Conservation (phyloP, 2,888 invertebrate genomes). For the Ochropacha duplaris region DNA sequence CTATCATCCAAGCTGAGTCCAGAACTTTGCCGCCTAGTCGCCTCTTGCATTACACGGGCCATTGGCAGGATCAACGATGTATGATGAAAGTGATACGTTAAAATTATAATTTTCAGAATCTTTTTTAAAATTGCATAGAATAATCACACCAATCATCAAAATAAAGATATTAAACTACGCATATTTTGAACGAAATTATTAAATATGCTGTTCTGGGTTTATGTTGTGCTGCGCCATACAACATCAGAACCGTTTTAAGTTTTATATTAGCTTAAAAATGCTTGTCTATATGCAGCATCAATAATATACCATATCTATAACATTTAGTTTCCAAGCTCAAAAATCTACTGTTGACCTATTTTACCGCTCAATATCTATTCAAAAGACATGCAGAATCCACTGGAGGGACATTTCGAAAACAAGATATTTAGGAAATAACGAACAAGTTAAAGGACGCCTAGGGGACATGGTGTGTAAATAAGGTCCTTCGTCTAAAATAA, state of each 20-base stretch:
- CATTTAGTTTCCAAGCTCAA: not conserved
- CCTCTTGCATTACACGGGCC: constrained; percentile 43
- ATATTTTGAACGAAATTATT: too few relatives aligned
- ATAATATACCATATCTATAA: not conserved
- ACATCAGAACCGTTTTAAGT: too few relatives aligned
- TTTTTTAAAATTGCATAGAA: too few relatives aligned
- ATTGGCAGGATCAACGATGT: constrained; percentile 28
- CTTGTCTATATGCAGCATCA: too few relatives aligned
- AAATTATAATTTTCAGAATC: not conserved
- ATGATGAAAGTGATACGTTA: not conserved
- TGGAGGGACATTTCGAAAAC: constrained; percentile 41
- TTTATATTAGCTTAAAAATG: too few relatives aligned
- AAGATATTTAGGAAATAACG: constrained; percentile 41
- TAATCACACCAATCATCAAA: too few relatives aligned
- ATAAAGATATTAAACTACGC: too few relatives aligned
- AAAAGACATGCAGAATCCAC: constrained; percentile 39
- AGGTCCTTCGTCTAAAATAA: constrained; percentile 2
- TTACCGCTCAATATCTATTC: constrained; percentile 37
- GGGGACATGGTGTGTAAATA: constrained; percentile 22
- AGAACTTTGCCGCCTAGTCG: constrained; percentile 47
- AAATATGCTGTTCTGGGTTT: too few relatives aligned
- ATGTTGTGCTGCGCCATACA: too few relatives aligned
- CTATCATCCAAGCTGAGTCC: constrained; percentile 29
- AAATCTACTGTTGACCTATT: constrained; percentile 10
- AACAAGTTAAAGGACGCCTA: constrained; percentile 29